Evolutionary conservation across 2,888 invertebrate genomes (phyloP).

Genomic region (Acanthococcus lagerstroemiae): DNA sequence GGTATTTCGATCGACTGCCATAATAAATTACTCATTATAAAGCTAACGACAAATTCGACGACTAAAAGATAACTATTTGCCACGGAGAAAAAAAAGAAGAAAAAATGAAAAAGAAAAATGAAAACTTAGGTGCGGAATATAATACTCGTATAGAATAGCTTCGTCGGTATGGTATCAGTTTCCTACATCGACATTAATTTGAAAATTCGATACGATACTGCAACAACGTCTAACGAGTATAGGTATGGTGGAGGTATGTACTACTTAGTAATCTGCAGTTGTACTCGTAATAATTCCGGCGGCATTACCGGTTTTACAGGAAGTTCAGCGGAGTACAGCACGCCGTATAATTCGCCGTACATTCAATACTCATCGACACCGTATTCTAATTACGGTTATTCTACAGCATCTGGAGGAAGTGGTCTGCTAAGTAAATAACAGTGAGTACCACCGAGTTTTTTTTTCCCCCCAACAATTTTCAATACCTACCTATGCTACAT

Average conservation of each 20-base stretch:
- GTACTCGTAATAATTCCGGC: conserved; percentile 27
- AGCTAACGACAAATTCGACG: too few relatives aligned
- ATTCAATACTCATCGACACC: conserved; percentile 63
- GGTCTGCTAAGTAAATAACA: conserved; percentile 52
- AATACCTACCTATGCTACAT: too few relatives aligned
- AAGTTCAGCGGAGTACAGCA: conserved; percentile 52
- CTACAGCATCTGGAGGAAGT: conserved; percentile 43
- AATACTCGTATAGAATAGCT: neutral
- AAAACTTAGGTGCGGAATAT: too few relatives aligned
- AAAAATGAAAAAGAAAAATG: too few relatives aligned
- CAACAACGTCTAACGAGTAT: neutral
- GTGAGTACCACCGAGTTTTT: neutral
- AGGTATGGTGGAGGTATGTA: too few relatives aligned
- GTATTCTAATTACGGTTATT: conserved; percentile 46
- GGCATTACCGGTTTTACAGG: conserved; percentile 44
- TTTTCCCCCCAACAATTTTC: too few relatives aligned
- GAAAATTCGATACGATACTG: neutral
- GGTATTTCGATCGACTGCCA: too few relatives aligned
- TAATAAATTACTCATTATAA: too few relatives aligned
- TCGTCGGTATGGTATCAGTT: neutral
- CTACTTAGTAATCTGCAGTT: neutral
- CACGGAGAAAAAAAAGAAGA: too few relatives aligned
- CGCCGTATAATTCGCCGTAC: conserved; percentile 60
- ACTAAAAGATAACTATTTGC: too few relatives aligned
- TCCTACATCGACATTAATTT: too few relatives aligned